These are phyloP conservation scores for Boloria euphrosyne DNA, from an alignment of 2,888 invertebrate species.

Conservation along the genomic window DNA sequence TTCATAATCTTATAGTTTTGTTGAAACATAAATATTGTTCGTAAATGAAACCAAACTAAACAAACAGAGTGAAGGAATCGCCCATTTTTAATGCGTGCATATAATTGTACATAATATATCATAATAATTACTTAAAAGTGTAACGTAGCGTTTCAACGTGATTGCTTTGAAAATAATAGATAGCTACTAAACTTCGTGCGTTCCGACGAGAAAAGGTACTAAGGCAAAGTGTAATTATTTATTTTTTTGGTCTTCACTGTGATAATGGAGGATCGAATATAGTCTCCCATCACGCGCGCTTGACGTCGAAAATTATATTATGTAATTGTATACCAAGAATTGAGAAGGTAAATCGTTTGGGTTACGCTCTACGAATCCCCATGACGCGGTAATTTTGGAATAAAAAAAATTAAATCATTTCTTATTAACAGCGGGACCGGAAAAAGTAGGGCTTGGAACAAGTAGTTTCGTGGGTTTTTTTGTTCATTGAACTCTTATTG, in stretches of 20 bases:
- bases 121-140: neutral
- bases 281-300: constrained; percentile 33
- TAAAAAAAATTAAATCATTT: constrained; percentile 49
- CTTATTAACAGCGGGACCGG: constrained; percentile 29
- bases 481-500: constrained; percentile 14
- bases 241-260: constrained; percentile 25
- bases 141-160: too few species aligned
- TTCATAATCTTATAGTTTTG: too few species aligned
- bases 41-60: too few species aligned
- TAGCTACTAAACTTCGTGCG: neutral
- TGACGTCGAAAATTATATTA: constrained; percentile 44
- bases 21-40: too few species aligned
- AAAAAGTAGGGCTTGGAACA: constrained; percentile 20
- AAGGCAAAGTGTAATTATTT: constrained; percentile 33
- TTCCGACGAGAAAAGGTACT: neutral
- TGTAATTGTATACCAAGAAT: constrained; percentile 76
- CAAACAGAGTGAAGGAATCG: too few species aligned
- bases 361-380: constrained; percentile 67
- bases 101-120: too few species aligned
- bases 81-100: too few species aligned
- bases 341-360: constrained; percentile 66
- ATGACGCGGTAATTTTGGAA: constrained; percentile 64
- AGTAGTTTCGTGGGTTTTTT: constrained; percentile 24
- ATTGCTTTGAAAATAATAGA: neutral
- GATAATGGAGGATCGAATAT: constrained; percentile 31